Percentiles rank a stretch among this genome's conserved stretches.
These are phyloP conservation scores for Cepaea nemoralis DNA, from an alignment of 1,140 invertebrate genomes.

Conservation along the genomic window DNA sequence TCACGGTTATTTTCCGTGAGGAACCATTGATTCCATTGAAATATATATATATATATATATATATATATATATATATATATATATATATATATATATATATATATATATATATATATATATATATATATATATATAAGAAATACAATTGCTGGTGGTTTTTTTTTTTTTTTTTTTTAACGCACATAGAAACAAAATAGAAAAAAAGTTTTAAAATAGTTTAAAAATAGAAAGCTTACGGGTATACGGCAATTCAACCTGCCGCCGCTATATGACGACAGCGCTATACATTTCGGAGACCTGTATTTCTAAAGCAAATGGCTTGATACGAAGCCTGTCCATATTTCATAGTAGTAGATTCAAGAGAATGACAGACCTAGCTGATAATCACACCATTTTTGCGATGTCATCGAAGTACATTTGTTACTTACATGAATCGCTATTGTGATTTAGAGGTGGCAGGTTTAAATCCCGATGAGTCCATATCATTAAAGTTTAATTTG, in stretches of 20 bases:
- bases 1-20: background rate
- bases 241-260: background rate
- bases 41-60: constrained; percentile 12
- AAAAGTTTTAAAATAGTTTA: no score
- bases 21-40: background rate
- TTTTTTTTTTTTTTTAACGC: no score
- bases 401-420: no score
- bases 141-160: no score
- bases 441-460: no score
- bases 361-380: background rate
- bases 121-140: constrained; percentile 12
- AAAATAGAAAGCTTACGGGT: no score
- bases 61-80: constrained; percentile 12
- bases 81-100: constrained; percentile 12
- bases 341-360: no score
- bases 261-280: background rate
- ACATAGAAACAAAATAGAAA: no score
- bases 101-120: constrained; percentile 12
- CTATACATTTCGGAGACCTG: background rate
- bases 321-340: background rate
- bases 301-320: background rate
- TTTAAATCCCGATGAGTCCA: no score
- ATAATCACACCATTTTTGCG: background rate
- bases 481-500: no score
- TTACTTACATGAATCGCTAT: no score